These are phyloP conservation scores for Drosophila parthenogenetica DNA, from an alignment of 2,888 invertebrate genomes.

Conservation along the genomic window DNA sequence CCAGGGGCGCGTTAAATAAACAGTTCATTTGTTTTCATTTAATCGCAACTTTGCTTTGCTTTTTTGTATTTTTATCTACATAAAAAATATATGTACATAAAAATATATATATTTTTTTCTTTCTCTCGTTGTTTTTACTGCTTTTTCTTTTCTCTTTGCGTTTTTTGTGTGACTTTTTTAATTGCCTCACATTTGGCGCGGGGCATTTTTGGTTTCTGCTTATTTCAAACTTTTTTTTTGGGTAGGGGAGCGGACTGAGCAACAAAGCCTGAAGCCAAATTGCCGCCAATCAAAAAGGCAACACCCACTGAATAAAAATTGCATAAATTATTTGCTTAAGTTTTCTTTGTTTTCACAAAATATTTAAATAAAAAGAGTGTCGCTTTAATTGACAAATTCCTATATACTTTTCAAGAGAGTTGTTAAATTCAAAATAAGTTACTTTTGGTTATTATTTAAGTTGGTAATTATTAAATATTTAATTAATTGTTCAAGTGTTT, in stretches of 20 bases:
- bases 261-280: constrained; percentile 64
- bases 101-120: constrained; percentile 31
- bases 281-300: constrained; percentile 75
- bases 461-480: not conserved
- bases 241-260: constrained; percentile 26
- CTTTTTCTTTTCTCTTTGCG: constrained; percentile 23
- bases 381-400: constrained; percentile 10
- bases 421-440: not conserved
- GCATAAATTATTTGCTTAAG: constrained; percentile 74
- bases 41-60: constrained; percentile 68
- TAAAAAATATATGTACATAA: constrained; percentile 14
- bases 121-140: not conserved
- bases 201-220: constrained; percentile 52
- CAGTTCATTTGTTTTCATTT: constrained; percentile 81
- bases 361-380: constrained; percentile 2
- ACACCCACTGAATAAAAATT: constrained; percentile 80
- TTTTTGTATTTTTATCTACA: constrained; percentile 25
- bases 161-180: constrained; percentile 68
- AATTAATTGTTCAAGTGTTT: not conserved
- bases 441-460: not conserved
- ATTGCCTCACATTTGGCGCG: constrained; percentile 71
- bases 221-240: constrained; percentile 31
- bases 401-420: not conserved
- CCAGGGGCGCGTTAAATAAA: constrained; percentile 78
- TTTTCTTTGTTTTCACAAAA: constrained; percentile 28